phyloP scores from a whole-genome alignment of 2,888 invertebrate species.

The Prostheceraeus crozeri region DNA sequence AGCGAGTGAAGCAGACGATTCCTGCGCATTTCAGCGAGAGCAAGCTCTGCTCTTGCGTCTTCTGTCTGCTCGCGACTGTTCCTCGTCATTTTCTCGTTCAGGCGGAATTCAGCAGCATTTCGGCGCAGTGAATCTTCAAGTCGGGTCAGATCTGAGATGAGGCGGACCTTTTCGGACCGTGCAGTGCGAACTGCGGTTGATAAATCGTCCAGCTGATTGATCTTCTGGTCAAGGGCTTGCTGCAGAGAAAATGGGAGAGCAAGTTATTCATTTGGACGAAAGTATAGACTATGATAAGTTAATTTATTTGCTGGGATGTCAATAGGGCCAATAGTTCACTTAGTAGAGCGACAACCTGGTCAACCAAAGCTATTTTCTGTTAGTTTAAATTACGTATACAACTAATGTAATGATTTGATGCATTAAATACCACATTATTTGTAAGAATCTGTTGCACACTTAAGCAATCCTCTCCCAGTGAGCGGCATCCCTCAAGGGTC shows the following conservation, averaged over 20 bases:
- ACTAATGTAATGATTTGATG: too few species aligned
- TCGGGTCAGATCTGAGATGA: constrained; percentile 22
- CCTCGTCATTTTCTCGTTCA: constrained; percentile 40
- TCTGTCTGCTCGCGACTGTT: constrained; percentile 47
- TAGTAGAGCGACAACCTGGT: too few species aligned
- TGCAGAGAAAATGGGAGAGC: neutral
- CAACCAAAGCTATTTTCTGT: too few species aligned
- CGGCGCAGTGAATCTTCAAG: constrained; percentile 35
- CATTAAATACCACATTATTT: too few species aligned
- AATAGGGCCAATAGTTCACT: too few species aligned
- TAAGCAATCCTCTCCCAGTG: too few species aligned
- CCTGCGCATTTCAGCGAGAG: constrained; percentile 51
- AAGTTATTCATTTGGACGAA: too few species aligned
- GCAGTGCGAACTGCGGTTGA: constrained; percentile 19
- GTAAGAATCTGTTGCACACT: too few species aligned
- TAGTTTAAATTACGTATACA: too few species aligned
- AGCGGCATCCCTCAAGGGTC: too few species aligned
- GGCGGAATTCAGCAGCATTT: constrained; percentile 36
- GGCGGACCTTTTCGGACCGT: constrained; percentile 23
- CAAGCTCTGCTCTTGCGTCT: constrained; percentile 50
- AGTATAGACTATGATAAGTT: too few species aligned
- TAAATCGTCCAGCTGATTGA: constrained; percentile 29
- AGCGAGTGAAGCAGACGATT: constrained; percentile 49
- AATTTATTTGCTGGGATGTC: too few species aligned
- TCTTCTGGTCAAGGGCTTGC: constrained; percentile 34